Conservation (phyloP, 2,113 vertebrate genomes). For the Petroica traversi region DNA sequence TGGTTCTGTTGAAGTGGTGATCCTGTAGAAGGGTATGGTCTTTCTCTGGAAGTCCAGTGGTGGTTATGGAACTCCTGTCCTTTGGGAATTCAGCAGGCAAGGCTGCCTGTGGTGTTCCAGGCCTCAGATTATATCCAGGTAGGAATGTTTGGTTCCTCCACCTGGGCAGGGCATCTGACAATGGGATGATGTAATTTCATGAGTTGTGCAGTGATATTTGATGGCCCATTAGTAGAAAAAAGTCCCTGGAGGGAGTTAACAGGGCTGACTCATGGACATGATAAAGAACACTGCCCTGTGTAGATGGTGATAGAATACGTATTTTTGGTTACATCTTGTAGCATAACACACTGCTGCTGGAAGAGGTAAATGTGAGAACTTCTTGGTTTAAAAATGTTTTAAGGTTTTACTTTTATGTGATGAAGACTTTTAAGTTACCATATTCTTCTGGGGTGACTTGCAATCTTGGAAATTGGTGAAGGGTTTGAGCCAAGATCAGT, state of each 20-base stretch:
- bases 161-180: neutral
- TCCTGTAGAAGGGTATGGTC: neutral
- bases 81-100: neutral
- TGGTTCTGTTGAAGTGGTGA: neutral
- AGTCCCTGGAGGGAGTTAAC: accelerated
- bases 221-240: neutral
- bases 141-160: neutral
- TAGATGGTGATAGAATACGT: neutral
- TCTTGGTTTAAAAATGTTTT: neutral
- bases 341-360: neutral
- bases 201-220: neutral
- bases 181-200: neutral
- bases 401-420: neutral
- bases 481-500: neutral
- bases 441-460: neutral
- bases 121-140: neutral
- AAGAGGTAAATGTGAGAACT: neutral
- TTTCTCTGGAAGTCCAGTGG: too few relatives aligned
- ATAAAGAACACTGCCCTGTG: neutral
- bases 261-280: neutral
- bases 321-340: neutral
- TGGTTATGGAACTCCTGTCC: neutral
- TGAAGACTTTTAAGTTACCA: neutral
- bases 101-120: neutral
- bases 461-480: neutral